Percentiles rank a stretch among this genome's conserved stretches.
These are phyloP conservation scores for Prunella fulvescens DNA, from an alignment of 2,113 vertebrate species.

Conservation along the genomic window DNA sequence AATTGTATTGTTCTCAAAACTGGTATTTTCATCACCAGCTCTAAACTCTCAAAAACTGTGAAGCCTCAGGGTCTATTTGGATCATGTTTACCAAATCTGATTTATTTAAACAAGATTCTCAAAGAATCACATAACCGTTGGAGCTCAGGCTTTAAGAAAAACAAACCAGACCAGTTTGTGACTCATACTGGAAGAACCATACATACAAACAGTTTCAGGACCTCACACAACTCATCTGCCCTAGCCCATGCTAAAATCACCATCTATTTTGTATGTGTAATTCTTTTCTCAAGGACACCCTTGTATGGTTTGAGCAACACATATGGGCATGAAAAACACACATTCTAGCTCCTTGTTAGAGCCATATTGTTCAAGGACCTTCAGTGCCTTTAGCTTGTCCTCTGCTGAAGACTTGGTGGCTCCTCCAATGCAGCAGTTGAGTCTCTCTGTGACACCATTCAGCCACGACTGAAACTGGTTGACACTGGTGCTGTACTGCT, in stretches of 20 bases:
- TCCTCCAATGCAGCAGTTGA: conserved; percentile 70
- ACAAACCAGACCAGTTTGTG: not conserved
- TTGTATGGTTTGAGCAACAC: not conserved
- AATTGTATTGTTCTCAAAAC: not conserved
- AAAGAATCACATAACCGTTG: not conserved
- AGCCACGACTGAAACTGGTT: conserved; percentile 85
- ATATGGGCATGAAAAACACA: not conserved
- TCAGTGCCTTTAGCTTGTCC: conserved; percentile 73
- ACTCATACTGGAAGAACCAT: not conserved
- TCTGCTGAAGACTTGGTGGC: not conserved
- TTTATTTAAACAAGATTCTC: not conserved
- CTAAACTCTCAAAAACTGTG: not conserved
- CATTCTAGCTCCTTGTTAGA: not conserved
- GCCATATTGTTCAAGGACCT: conserved; percentile 69
- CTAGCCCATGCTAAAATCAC: not conserved
- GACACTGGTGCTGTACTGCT: conserved; percentile 67
- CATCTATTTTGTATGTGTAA: not conserved
- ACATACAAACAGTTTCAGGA: not conserved
- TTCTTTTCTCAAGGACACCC: not conserved
- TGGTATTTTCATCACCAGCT: not conserved
- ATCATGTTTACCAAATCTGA: not conserved
- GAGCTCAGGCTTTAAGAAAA: not conserved
- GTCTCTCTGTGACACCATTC: conserved; percentile 74
- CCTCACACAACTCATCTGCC: not conserved
- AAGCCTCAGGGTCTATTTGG: not conserved